phyloP scores from a whole-genome alignment of 2,113 vertebrate species.

The Brachyhypopomus occidentalis region DNA sequence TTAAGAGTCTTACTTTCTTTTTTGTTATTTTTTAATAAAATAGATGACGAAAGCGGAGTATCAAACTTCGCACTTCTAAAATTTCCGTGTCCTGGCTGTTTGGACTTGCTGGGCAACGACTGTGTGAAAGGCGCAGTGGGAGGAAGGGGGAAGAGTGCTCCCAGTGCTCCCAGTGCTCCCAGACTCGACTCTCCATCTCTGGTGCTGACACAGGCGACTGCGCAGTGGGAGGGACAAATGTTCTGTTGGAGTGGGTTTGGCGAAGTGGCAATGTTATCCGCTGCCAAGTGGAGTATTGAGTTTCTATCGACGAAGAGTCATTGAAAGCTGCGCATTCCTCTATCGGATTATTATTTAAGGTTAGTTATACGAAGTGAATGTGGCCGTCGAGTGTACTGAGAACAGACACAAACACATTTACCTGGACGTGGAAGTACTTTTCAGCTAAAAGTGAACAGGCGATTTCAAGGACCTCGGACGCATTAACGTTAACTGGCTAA shows the following conservation, averaged over 20 bases:
- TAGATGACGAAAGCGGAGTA: too few species aligned
- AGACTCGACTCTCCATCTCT: too few species aligned
- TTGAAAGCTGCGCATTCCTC: not conserved
- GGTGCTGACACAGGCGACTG: not conserved
- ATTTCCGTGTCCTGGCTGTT: too few species aligned
- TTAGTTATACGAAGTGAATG: not conserved
- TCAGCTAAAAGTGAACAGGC: not conserved
- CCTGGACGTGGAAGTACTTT: not conserved
- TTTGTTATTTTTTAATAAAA: too few species aligned
- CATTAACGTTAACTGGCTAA: not conserved
- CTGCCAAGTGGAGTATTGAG: constrained; percentile 5
- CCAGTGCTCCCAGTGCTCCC: too few species aligned
- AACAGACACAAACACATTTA: not conserved
- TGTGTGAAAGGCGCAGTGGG: too few species aligned
- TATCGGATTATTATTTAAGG: not conserved
- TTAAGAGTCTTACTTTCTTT: too few species aligned
- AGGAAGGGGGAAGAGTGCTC: too few species aligned
- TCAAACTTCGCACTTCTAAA: too few species aligned
- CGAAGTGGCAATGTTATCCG: not conserved
- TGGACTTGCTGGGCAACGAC: too few species aligned
- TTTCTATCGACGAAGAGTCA: not conserved
- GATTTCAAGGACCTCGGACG: not conserved
- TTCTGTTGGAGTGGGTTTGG: not conserved
- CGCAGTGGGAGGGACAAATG: constrained; percentile 16
- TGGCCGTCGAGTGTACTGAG: not conserved